Base-by-base conservation (phyloP, 2,888 invertebrate genomes). In the Lutraria lutraria region DNA sequence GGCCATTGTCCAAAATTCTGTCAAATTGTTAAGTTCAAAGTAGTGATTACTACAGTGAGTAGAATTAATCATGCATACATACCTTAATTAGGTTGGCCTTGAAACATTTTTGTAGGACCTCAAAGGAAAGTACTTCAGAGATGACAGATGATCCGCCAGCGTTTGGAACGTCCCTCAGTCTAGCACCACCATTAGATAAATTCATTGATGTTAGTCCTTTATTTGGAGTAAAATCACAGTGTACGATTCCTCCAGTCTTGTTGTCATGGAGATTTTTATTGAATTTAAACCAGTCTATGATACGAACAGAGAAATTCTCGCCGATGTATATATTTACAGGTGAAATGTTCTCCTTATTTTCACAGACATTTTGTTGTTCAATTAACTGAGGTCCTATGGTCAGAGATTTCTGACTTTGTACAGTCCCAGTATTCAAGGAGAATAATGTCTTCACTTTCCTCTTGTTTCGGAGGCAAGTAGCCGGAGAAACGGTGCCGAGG, bases 111-210 rank as follows among this genome's bases (percentile, higher is more conserved):
- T 92, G 87, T 29, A 95, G 89, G 43, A 96, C 81, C 87, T 96
- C 96, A 87, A 94, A 96, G 25, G 96, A 96, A 76, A 96, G 84
- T 21, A 96, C 95, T 87, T 96, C 96, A 4, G 96, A 96, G 2
- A 95, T 88, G 0, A 96, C 94, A 0, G 96, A 96, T 83, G 93
- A 96, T 16, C 96, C 96, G 10, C 96, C 96, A 15, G 96, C 96
- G 85, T 96, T 96, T 12, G 96, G 96, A n/a, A 95, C 93, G 60
- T 93, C 91, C 52, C 92, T 90, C 21, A 96, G 93, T 87, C 93
- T 94, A 25, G 83, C 80, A 10, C 95, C 95, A 25, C 93, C 94
- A 13, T 54, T 86, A 0, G 96, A 95, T 31, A 96, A 91, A n/a
- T 56, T 91, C 95, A 96, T 96, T 4, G 88, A 80, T 8, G 91